phyloP scores from a whole-genome alignment of 2,113 vertebrate genomes.

The Atherinomorus stipes region DNA sequence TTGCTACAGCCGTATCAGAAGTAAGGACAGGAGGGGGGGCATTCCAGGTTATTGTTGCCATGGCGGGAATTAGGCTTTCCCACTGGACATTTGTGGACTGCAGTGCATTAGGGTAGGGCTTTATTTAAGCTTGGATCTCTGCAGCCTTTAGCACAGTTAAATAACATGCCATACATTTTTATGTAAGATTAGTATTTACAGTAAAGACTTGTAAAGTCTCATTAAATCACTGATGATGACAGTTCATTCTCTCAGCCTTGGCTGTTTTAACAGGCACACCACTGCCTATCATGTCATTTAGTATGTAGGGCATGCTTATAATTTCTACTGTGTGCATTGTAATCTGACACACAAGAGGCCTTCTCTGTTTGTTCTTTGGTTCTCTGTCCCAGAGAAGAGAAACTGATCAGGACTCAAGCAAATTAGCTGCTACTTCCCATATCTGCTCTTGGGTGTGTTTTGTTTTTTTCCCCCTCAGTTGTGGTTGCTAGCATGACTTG shows the following conservation, averaged over 20 bases:
- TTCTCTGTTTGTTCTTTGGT: constrained; percentile 29
- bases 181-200: constrained; percentile 44
- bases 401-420: constrained; percentile 10
- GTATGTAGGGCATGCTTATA: constrained; percentile 39
- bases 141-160: not conserved
- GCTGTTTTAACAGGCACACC: not conserved
- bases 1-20: constrained; percentile 43
- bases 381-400: constrained; percentile 22
- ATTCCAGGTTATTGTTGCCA: constrained; percentile 16
- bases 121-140: constrained; percentile 8
- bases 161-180: constrained; percentile 44
- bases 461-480: not conserved
- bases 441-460: not conserved
- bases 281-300: not conserved
- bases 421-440: constrained; percentile 5
- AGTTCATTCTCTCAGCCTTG: constrained; percentile 9
- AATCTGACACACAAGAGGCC: constrained; percentile 49
- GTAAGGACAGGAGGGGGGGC: not conserved
- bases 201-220: not conserved
- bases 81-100: not conserved
- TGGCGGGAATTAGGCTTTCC: constrained; percentile 23
- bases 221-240: not conserved
- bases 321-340: constrained; percentile 36
- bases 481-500: not conserved
- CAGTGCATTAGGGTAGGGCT: constrained; percentile 20